Evolutionary conservation across 2,888 invertebrate genomes (phyloP).

Genomic region (Megastigmus dorsalis): DNA sequence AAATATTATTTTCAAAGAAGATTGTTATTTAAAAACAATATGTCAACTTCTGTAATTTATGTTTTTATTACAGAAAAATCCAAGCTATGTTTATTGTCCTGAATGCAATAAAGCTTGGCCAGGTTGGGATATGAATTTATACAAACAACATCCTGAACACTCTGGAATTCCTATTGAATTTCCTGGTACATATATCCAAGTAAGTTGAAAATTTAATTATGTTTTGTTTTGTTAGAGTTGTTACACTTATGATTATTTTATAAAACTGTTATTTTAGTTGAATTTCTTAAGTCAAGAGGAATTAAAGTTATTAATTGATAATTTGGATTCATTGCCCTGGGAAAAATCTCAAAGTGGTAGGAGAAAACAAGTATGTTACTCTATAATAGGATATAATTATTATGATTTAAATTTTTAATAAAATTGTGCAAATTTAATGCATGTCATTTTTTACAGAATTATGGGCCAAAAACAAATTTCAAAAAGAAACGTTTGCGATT

Average conservation of each 20-base stretch:
- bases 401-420: neutral
- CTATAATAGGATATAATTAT: neutral
- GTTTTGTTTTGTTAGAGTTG: neutral
- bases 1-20: no score
- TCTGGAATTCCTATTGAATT: conserved; percentile 78
- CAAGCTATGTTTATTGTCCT: conserved; percentile 85
- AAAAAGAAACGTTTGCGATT: conserved; percentile 89
- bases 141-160: conserved; percentile 82
- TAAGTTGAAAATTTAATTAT: conserved; percentile 58
- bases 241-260: neutral
- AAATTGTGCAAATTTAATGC: neutral
- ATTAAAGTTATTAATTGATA: conserved; percentile 79
- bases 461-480: conserved; percentile 98
- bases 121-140: conserved; percentile 81
- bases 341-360: conserved; percentile 95
- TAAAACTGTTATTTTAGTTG: conserved; percentile 73
- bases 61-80: conserved; percentile 75
- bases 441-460: conserved; percentile 80
- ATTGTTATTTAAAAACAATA: no score
- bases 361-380: conserved; percentile 84
- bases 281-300: conserved; percentile 86
- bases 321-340: conserved; percentile 90
- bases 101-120: conserved; percentile 84
- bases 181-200: conserved; percentile 81
- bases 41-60: no score